Conservation (phyloP, 2,888 invertebrate genomes). For the Thyatira batis region DNA sequence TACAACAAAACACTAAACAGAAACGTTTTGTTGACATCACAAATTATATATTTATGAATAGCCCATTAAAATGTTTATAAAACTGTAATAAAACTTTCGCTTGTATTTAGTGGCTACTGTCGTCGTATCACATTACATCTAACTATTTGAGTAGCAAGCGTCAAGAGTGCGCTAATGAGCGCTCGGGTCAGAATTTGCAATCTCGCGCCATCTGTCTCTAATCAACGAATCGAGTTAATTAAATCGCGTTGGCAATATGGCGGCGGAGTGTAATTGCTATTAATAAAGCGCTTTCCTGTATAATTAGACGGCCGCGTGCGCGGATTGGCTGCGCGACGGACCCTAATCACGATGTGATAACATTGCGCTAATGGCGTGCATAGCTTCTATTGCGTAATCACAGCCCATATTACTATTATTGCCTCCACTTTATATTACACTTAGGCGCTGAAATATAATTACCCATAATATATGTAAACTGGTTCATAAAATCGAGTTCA, state of each 20-base stretch:
- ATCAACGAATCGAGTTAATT: constrained; percentile 81
- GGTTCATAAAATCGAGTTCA: not conserved
- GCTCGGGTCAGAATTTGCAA: constrained; percentile 59
- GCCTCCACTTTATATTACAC: not conserved
- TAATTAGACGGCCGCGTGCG: constrained; percentile 73
- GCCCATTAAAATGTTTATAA: not conserved
- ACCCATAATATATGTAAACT: not conserved
- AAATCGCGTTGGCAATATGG: constrained; percentile 80
- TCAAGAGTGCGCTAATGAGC: constrained; percentile 68
- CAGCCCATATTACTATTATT: constrained; percentile 30
- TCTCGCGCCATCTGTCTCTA: constrained; percentile 79
- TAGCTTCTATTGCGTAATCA: constrained; percentile 60
- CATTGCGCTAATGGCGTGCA: constrained; percentile 71
- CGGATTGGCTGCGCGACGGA: constrained; percentile 72
- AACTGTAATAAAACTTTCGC: not conserved
- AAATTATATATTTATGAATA: not conserved
- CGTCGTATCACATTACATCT: not conserved
- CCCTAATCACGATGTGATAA: constrained; percentile 80
- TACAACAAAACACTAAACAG: not conserved
- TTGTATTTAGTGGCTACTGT: not conserved
- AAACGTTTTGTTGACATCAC: not conserved
- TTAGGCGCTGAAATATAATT: not conserved
- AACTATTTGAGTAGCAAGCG: constrained; percentile 22
- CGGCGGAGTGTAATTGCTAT: constrained; percentile 79
- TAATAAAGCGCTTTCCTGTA: constrained; percentile 81